Evolutionary conservation across 2,797 vertebrate species (phyloP), one percentile per base, ranked within the genome.

Genomic region (Caiman crocodilus): DNA sequence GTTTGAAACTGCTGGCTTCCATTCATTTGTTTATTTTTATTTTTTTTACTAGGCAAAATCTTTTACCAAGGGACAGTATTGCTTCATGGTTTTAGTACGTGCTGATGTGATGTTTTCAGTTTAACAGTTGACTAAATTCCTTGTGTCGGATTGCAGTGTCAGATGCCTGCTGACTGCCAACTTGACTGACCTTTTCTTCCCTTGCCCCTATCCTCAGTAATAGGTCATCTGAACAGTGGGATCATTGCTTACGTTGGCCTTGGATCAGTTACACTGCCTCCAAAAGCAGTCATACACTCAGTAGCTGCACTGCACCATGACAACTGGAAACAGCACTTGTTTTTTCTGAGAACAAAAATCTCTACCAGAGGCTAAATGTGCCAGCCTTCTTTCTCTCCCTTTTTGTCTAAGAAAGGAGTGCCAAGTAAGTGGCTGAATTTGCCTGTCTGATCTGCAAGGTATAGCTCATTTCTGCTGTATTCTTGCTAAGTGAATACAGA

Each of bases 351-450:
- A 18, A 32, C 61, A 55, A 63, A 6, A 23, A 11, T 58, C 75
- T 2, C 0, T 56, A 7, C 30, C 65, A 5, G 60, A 1, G 32
- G 2, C 5, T 12, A 18, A 21, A 14, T 28, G 26, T 7, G 50
- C 5, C 77, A 9, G 0, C 0, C 0, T 63, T 71, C 3, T 28
- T 85, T 26, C 32, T 3, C 2, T 5, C 0, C 61, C 76, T 30
- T 42, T 28, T 57, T 12, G 3, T 25, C 13, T 20, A 23, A 8
- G 61, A 59, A n/a, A 25, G 8, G 69, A 14, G 35, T 50, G 35
- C 35, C 21, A n/a, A 50, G n/a, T 26, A 50, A 35, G 25, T 23
- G 5, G 1, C 5, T 21, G 71, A 28, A 61, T 69, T 61, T 4
- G 25, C 7, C 71, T 1, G 2, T 25, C 71, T 15, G 18, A n/a